These are phyloP conservation scores for Drosophila pseudoananassae DNA, from an alignment of 1,140 invertebrate species.

Conservation along the genomic window DNA sequence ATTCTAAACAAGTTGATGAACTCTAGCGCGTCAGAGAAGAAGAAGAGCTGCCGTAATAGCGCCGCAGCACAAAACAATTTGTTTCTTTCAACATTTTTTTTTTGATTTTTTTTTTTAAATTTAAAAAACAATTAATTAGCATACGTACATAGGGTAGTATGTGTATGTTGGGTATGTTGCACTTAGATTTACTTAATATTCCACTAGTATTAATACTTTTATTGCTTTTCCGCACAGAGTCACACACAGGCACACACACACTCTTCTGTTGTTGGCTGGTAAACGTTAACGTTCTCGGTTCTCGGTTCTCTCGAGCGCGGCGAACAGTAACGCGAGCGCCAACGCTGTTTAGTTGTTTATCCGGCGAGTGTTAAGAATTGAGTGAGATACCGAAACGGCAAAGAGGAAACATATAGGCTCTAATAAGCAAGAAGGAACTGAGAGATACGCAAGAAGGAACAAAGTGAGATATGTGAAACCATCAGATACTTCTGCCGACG, in stretches of 20 bases:
- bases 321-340: constrained; percentile 40
- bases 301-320: constrained; percentile 28
- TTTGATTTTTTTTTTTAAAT: constrained; percentile 1
- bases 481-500: too few species aligned
- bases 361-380: constrained; percentile 75
- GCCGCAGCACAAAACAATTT: constrained; percentile 34
- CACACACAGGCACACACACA: constrained; percentile 49
- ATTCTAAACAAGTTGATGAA: constrained; percentile 82
- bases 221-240: constrained; percentile 65
- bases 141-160: constrained; percentile 55
- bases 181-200: constrained; percentile 66
- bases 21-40: constrained; percentile 65
- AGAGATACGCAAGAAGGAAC: constrained; percentile 2
- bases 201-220: constrained; percentile 77
- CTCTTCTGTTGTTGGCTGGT: constrained; percentile 8
- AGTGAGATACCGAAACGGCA: constrained; percentile 48
- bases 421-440: constrained; percentile 3
- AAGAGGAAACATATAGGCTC: neutral
- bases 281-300: constrained; percentile 3
- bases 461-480: neutral
- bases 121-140: constrained; percentile 20
- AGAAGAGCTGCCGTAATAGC: constrained; percentile 20
- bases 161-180: constrained; percentile 43
- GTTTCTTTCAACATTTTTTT: constrained; percentile 25
- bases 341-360: constrained; percentile 72